A percentile compares a stretch with the other conserved stretches of the same genome.
Evolutionary conservation across 2,113 vertebrate genomes (phyloP).

Genomic region (Pheucticus melanocephalus): DNA sequence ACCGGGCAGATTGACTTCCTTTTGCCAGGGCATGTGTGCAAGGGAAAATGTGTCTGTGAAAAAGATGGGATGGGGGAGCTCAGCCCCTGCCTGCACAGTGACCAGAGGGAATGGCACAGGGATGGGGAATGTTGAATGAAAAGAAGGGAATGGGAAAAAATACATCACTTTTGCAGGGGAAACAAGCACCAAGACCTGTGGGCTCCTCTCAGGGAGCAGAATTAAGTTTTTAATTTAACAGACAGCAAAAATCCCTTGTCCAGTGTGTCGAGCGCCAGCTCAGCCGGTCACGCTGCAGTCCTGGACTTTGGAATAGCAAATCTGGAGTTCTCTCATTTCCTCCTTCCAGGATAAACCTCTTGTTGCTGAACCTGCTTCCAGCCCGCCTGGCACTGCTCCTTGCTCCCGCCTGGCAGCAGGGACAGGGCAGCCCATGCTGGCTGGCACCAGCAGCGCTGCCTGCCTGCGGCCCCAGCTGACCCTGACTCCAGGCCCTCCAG

Average conservation of each 20-base stretch:
- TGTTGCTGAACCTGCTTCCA: not conserved
- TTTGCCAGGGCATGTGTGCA: not conserved
- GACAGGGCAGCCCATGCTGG: not conserved
- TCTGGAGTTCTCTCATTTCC: not conserved
- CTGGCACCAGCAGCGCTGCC: not conserved
- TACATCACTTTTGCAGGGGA: not conserved
- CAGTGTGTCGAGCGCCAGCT: not conserved
- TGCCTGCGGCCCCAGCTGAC: not conserved
- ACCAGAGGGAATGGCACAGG: not conserved
- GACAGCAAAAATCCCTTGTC: not conserved
- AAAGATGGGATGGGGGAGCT: not conserved
- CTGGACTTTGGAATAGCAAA: not conserved
- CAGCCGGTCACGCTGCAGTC: not conserved
- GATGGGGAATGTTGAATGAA: not conserved
- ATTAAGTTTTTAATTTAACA: not conserved
- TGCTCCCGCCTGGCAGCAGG: not conserved
- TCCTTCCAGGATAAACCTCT: constrained; percentile 9
- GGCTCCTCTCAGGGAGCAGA: not conserved
- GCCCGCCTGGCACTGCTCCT: not conserved
- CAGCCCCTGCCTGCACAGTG: not conserved
- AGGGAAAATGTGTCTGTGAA: not conserved
- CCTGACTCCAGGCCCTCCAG: not conserved
- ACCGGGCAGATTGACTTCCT: not conserved
- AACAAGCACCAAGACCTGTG: not conserved
- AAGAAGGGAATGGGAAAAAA: not conserved